Percentiles rank a stretch among this genome's conserved stretches.
These are phyloP conservation scores for Zophobas morio DNA, from an alignment of 1,140 invertebrate genomes.

Conservation along the genomic window DNA sequence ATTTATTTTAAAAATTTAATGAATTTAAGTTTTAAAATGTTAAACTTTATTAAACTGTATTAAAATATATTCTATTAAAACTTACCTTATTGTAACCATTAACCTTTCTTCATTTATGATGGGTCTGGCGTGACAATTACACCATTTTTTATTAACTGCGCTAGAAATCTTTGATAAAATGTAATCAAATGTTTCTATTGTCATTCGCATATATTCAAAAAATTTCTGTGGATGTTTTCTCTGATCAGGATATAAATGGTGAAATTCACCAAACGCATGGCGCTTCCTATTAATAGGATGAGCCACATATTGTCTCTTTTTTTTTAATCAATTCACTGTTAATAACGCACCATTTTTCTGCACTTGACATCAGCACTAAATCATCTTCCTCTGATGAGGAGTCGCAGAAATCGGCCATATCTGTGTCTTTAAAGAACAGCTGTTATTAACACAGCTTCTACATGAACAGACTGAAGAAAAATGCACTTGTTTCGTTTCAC, in stretches of 20 bases:
- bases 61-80: too few species aligned
- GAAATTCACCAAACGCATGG: constrained; percentile 14
- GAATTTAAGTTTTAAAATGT: not conserved
- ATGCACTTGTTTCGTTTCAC: too few species aligned
- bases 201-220: constrained; percentile 20
- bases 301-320: constrained; percentile 4
- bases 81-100: constrained; percentile 5
- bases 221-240: constrained; percentile 17
- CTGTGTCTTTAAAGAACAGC: too few species aligned
- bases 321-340: not conserved
- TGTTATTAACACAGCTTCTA: too few species aligned
- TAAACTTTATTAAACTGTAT: not conserved
- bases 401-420: too few species aligned
- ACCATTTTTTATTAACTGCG: not conserved
- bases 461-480: too few species aligned
- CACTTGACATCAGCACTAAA: not conserved
- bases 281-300: constrained; percentile 10
- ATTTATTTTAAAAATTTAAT: not conserved
- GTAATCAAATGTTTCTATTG: constrained; percentile 23
- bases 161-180: not conserved
- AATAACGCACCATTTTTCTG: not conserved
- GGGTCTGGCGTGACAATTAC: not conserved
- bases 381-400: too few species aligned
- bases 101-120: not conserved
- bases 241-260: constrained; percentile 20